Evolutionary conservation across 2,113 vertebrate species (phyloP).

Genomic region (Lynx canadensis): DNA sequence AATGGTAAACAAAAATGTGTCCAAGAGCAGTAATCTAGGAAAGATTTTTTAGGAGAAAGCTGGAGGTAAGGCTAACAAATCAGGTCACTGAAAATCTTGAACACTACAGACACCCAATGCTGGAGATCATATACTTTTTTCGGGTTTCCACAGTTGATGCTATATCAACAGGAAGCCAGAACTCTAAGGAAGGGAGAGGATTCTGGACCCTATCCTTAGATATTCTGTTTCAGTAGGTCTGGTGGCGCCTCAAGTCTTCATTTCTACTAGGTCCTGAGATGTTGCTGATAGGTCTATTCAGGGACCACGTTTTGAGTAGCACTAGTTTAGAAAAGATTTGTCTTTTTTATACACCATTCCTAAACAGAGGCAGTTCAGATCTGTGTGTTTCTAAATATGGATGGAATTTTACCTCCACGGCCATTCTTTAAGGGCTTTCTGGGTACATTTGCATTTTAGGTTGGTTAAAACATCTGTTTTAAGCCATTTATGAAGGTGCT

Average conservation of each 20-base stretch:
- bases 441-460: neutral
- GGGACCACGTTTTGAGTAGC: neutral
- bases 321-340: neutral
- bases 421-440: neutral
- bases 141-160: neutral
- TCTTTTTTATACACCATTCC: neutral
- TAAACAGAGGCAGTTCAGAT: neutral
- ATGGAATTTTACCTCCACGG: neutral
- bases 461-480: neutral
- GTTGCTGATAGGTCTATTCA: neutral
- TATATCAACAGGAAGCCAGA: neutral
- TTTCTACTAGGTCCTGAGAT: neutral
- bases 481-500: neutral
- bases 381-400: neutral
- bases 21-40: neutral
- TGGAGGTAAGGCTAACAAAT: neutral
- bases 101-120: rapidly evolving
- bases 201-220: neutral
- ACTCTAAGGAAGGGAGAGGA: neutral
- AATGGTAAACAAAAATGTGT: neutral
- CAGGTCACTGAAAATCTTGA: neutral
- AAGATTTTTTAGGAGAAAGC: neutral
- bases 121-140: neutral
- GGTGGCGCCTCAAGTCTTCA: neutral
- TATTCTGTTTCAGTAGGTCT: neutral